Conservation (phyloP, 2,888 invertebrate genomes). For the Lasioglossum morio region DNA sequence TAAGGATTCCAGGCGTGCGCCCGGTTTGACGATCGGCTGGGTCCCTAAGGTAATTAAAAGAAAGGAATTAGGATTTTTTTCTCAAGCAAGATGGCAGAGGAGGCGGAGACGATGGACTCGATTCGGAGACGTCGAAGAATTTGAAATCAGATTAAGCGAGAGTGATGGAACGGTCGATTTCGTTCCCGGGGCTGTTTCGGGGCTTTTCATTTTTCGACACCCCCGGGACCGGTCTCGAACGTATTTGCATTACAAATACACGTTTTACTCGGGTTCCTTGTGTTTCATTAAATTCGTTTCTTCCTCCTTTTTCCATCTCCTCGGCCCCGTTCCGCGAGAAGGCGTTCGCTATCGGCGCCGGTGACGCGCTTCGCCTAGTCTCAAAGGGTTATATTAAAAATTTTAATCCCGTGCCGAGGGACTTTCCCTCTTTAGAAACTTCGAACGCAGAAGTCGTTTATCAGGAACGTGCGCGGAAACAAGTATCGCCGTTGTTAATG, state of each 20-base stretch:
- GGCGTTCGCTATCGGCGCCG: constrained; percentile 44
- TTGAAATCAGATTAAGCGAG: constrained; percentile 76
- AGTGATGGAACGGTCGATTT: constrained; percentile 69
- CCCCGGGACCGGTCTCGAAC: constrained; percentile 52
- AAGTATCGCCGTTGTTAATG: constrained; percentile 42
- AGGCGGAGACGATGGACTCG: constrained; percentile 47
- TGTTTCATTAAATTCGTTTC: constrained; percentile 78
- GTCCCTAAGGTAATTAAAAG: constrained; percentile 70
- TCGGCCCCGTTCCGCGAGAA: constrained; percentile 5
- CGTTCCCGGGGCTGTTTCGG: constrained; percentile 61
- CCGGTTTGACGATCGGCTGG: constrained; percentile 44
- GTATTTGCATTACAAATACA: constrained; percentile 79
- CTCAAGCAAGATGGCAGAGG: constrained; percentile 36
- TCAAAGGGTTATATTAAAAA: constrained; percentile 74
- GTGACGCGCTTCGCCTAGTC: constrained; percentile 61
- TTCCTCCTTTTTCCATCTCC: constrained; percentile 32
- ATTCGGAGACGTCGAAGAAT: constrained; percentile 72
- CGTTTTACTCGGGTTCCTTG: constrained; percentile 53
- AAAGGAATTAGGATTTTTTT: constrained; percentile 67
- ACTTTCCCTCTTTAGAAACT: constrained; percentile 39
- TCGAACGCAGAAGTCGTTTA: constrained; percentile 49
- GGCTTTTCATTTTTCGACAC: constrained; percentile 74
- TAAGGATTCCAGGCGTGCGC: constrained; percentile 59
- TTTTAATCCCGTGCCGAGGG: constrained; percentile 68
- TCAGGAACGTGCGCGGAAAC: constrained; percentile 64